A percentile compares a stretch with the other conserved stretches of the same genome.
Conservation (phyloP, 2,888 invertebrate species). For the Tinea trinotella region DNA sequence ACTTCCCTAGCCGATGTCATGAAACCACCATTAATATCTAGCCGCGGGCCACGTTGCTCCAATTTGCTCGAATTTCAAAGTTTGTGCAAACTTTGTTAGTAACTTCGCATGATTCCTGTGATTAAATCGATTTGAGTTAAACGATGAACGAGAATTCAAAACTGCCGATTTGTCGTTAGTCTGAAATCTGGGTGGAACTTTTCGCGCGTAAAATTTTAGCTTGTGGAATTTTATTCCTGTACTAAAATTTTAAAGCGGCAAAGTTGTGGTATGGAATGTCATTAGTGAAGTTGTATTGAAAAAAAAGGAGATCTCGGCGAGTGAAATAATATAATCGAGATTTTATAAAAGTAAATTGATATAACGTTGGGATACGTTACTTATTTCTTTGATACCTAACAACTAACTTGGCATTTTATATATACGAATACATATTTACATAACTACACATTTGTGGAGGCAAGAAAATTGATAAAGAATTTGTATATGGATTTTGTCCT, state of each 20-base stretch:
- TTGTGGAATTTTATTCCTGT: conserved; percentile 37
- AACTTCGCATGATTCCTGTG: conserved; percentile 66
- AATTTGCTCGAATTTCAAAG: conserved; percentile 65
- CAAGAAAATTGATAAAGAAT: too few species aligned
- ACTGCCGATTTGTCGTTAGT: conserved; percentile 61
- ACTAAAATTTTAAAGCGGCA: conserved; percentile 23
- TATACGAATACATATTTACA: too few species aligned
- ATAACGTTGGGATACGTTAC: neutral
- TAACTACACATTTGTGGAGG: too few species aligned
- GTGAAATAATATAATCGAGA: neutral
- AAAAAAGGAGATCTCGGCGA: neutral
- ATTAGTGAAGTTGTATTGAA: conserved; percentile 10
- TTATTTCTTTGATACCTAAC: neutral
- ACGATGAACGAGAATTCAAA: conserved; percentile 55
- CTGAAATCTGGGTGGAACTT: conserved; percentile 49
- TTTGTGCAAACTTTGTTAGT: conserved; percentile 59
- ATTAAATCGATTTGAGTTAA: conserved; percentile 69
- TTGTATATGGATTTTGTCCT: too few species aligned
- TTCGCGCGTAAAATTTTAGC: conserved; percentile 51
- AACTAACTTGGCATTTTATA: too few species aligned
- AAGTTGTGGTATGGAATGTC: conserved; percentile 16
- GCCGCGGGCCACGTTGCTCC: conserved; percentile 59
- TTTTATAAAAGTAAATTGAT: neutral
- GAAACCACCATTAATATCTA: conserved; percentile 60
- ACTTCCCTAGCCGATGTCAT: conserved; percentile 35